Conservation (phyloP, 2,888 invertebrate species). For the Dasysyrphus tricinctus region DNA sequence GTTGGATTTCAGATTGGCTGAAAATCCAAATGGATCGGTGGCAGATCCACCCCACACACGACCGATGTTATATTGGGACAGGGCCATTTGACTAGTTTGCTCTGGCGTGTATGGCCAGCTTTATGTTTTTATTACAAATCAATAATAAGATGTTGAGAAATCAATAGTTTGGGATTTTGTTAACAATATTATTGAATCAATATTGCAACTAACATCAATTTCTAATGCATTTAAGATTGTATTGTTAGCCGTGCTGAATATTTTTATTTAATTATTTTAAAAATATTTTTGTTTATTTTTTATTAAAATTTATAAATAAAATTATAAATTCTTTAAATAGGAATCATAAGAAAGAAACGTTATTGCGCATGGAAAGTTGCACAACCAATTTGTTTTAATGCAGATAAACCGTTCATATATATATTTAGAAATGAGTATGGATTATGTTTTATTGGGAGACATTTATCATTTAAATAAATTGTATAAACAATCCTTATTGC, state of each 20-base stretch:
- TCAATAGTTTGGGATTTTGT: no score
- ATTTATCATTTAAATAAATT: constrained; percentile 1
- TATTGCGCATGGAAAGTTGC: constrained; percentile 2
- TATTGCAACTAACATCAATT: no score
- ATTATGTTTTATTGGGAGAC: neutral
- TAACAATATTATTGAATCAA: no score
- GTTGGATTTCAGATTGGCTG: no score
- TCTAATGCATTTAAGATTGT: neutral
- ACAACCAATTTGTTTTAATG: neutral
- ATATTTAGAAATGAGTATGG: neutral
- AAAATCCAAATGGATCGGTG: no score
- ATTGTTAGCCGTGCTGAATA: neutral
- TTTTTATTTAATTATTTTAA: neutral
- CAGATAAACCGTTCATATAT: constrained; percentile 16
- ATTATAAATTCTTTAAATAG: constrained; percentile 9
- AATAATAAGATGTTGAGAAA: no score
- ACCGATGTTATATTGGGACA: no score
- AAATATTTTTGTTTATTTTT: neutral
- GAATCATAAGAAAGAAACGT: neutral
- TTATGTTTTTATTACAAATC: no score
- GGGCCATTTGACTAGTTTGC: no score
- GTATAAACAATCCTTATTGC: neutral
- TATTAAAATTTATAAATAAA: no score
- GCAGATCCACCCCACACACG: no score
- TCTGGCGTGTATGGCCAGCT: no score